These are phyloP conservation scores for Agapornis roseicollis DNA, from an alignment of 2,113 vertebrate species.

Conservation along the genomic window DNA sequence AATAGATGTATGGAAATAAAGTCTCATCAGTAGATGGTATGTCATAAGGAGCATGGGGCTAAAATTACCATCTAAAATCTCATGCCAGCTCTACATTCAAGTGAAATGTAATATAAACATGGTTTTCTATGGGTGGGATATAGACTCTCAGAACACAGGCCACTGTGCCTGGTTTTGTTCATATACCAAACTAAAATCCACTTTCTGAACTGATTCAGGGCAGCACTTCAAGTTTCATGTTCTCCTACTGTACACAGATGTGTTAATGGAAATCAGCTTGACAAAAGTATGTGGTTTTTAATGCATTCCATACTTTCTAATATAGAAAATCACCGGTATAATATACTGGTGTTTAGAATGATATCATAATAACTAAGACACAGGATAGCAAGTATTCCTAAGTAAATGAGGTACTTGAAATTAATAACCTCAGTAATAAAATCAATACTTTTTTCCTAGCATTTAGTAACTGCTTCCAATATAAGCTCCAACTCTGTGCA, in stretches of 20 bases:
- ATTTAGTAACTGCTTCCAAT: not conserved
- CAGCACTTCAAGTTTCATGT: not conserved
- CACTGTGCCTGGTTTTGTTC: not conserved
- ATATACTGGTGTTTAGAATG: not conserved
- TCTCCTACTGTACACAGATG: not conserved
- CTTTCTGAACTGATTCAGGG: not conserved
- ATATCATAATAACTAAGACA: not conserved
- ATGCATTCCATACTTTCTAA: not conserved
- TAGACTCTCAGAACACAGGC: not conserved
- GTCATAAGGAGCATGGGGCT: not conserved
- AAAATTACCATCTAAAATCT: not conserved
- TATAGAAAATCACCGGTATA: not conserved
- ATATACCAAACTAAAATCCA: not conserved
- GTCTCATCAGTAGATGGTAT: not conserved
- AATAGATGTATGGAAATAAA: not conserved
- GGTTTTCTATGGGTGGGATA: not conserved
- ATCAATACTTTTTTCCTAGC: not conserved
- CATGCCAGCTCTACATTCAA: not conserved
- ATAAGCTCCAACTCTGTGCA: not conserved
- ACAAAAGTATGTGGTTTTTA: not conserved
- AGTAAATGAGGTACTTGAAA: not conserved
- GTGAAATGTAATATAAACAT: not conserved
- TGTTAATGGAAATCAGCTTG: not conserved
- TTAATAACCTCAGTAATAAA: not conserved
- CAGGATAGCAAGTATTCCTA: not conserved